Percentiles rank a stretch among this genome's conserved stretches.
These are phyloP conservation scores for Drosophila pseudotakahashii DNA, from an alignment of 2,888 invertebrate species.

Conservation along the genomic window DNA sequence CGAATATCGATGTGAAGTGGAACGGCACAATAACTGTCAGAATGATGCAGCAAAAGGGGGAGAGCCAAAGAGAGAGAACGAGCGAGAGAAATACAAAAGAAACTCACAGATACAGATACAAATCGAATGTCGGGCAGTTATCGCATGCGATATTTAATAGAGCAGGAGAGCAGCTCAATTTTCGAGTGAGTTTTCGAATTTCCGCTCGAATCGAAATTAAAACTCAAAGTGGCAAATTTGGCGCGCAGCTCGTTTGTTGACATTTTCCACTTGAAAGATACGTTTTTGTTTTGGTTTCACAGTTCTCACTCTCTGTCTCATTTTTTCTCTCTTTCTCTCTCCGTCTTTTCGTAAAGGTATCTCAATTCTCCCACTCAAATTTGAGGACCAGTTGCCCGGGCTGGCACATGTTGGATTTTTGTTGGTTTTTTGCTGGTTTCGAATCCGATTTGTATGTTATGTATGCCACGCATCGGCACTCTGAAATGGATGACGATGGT, in stretches of 20 bases:
- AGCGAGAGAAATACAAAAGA: background rate
- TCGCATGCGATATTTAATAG: constrained; percentile 59
- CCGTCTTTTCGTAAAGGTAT: background rate
- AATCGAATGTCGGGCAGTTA: constrained; percentile 16
- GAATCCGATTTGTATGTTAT: constrained; percentile 61
- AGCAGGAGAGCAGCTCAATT: constrained; percentile 22
- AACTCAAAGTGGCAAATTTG: constrained; percentile 66
- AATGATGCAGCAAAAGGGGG: constrained; percentile 53
- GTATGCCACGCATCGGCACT: constrained; percentile 61
- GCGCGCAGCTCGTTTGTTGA: constrained; percentile 79
- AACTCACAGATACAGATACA: constrained; percentile 29
- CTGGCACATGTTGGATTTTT: constrained; percentile 56
- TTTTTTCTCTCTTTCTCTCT: background rate
- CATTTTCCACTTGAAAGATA: constrained; percentile 58
- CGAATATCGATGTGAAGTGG: constrained; percentile 51
- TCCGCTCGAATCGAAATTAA: constrained; percentile 24
- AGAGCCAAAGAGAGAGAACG: constrained; percentile 12
- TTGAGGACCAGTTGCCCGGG: constrained; percentile 21
- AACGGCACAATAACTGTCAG: constrained; percentile 67
- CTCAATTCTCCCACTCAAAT: constrained; percentile 17
- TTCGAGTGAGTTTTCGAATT: constrained; percentile 3
- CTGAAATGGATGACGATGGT: constrained; percentile 49
- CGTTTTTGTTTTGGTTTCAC: constrained; percentile 70
- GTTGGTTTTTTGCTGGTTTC: background rate
- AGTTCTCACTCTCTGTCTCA: constrained; percentile 19